Evolutionary conservation across 2,888 invertebrate genomes (phyloP).

Genomic region (Drosophila eohydei): DNA sequence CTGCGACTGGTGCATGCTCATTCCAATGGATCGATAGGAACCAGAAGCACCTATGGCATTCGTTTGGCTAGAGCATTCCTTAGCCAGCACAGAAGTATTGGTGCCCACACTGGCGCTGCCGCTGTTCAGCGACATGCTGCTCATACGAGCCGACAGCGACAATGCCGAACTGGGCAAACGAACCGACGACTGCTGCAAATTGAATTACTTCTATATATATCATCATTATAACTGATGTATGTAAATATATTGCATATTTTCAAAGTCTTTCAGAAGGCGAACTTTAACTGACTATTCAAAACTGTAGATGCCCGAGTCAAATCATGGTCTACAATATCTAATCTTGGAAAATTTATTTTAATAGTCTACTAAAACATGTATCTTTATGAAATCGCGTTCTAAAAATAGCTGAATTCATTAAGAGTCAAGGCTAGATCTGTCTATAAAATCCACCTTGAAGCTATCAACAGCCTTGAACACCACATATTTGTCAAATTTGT

Average conservation of each 20-base stretch:
- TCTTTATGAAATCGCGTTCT: no score
- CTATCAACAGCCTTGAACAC: no score
- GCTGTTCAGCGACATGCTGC: slow-evolving; percentile 58
- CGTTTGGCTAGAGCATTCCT: slow-evolving; percentile 74
- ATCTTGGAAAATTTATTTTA: background rate
- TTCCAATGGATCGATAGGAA: slow-evolving; percentile 50
- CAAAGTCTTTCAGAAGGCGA: background rate
- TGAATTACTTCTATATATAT: background rate
- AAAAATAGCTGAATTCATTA: no score
- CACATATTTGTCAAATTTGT: background rate
- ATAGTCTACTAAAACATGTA: no score
- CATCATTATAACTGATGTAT: no score
- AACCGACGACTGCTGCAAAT: slow-evolving; percentile 22
- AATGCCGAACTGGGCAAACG: slow-evolving; percentile 38
- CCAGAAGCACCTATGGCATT: slow-evolving; percentile 39
- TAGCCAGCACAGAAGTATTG: slow-evolving; percentile 63
- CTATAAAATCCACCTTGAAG: no score
- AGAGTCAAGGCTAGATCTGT: no score
- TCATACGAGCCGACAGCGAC: slow-evolving; percentile 55
- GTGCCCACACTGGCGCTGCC: slow-evolving; percentile 67
- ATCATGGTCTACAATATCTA: background rate
- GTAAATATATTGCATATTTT: background rate
- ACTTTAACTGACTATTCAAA: background rate
- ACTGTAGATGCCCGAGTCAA: no score
- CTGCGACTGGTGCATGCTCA: slow-evolving; percentile 69